Evolutionary conservation across 64 coral and sea anemone species (phyloP).

Genomic region (Astreopora myriophthalma): DNA sequence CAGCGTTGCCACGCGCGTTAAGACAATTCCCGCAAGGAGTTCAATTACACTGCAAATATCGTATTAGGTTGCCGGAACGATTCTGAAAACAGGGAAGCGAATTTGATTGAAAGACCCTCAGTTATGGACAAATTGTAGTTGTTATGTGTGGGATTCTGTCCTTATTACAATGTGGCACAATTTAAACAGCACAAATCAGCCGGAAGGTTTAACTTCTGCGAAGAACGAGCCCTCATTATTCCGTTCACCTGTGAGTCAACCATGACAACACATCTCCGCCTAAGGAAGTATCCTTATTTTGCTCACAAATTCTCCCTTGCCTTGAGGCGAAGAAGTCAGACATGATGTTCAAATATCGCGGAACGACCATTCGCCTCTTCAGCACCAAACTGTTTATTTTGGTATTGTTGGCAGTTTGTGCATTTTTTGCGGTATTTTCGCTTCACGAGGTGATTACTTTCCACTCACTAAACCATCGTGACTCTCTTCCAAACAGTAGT

Average conservation of each 20-base stretch:
- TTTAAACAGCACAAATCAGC: not conserved
- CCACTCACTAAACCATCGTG: not conserved
- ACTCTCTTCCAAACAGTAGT: not conserved
- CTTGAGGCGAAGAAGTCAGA: not conserved
- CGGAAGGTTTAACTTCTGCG: not conserved
- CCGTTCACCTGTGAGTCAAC: not conserved
- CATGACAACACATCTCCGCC: not conserved
- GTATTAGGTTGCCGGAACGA: no score
- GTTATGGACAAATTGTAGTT: not conserved
- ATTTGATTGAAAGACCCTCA: not conserved
- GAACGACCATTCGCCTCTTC: slow-evolving; percentile 26
- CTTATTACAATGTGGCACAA: not conserved
- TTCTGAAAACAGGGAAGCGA: no score
- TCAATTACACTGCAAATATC: no score
- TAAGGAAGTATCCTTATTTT: not conserved
- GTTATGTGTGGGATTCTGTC: not conserved
- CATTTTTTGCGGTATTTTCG: slow-evolving; percentile 19
- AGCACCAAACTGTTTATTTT: slow-evolving; percentile 49
- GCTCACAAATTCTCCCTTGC: not conserved
- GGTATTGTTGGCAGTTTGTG: not conserved
- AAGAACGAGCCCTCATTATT: not conserved
- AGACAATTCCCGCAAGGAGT: no score
- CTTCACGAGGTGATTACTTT: slow-evolving; percentile 8
- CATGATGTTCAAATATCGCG: slow-evolving; percentile 48
- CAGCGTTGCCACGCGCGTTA: not conserved